These are phyloP conservation scores for Amphilophus citrinellus DNA, from an alignment of 2,113 vertebrate genomes.

Conservation along the genomic window DNA sequence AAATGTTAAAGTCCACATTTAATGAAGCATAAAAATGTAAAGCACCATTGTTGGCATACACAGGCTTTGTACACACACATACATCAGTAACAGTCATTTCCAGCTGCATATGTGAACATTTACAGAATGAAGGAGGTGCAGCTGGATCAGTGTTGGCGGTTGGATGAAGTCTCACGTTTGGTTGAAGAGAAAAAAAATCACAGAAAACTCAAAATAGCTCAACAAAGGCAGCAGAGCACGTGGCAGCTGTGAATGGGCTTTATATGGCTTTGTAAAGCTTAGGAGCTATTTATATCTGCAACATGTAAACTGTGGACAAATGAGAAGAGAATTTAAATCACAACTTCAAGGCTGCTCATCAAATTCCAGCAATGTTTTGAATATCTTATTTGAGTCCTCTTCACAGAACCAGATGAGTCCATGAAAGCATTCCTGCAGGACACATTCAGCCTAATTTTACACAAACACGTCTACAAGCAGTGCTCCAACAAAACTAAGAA, in stretches of 20 bases:
- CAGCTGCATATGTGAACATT: slow-evolving; percentile 2
- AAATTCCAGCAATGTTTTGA: background rate
- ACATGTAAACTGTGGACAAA: background rate
- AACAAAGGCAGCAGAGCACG: background rate
- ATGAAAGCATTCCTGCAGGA: background rate
- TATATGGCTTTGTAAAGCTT: slow-evolving; percentile 8
- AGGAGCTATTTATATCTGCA: background rate
- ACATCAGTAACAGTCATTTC: background rate
- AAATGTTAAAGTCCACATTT: slow-evolving; percentile 18
- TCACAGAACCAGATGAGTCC: background rate
- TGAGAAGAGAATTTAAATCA: background rate
- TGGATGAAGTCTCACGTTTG: background rate
- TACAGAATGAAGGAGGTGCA: background rate
- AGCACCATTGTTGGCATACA: slow-evolving; percentile 7
- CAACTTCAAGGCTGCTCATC: background rate
- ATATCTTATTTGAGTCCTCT: background rate
- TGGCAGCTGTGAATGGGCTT: background rate
- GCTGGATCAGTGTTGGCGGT: background rate
- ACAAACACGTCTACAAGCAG: background rate
- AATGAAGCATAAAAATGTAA: slow-evolving; percentile 37
- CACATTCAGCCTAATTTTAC: background rate
- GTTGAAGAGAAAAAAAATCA: background rate
- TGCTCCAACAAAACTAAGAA: background rate
- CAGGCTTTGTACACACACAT: background rate
- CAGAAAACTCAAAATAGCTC: background rate